phyloP scores from a whole-genome alignment of 2,888 invertebrate species.

The Megastigmus dorsalis region DNA sequence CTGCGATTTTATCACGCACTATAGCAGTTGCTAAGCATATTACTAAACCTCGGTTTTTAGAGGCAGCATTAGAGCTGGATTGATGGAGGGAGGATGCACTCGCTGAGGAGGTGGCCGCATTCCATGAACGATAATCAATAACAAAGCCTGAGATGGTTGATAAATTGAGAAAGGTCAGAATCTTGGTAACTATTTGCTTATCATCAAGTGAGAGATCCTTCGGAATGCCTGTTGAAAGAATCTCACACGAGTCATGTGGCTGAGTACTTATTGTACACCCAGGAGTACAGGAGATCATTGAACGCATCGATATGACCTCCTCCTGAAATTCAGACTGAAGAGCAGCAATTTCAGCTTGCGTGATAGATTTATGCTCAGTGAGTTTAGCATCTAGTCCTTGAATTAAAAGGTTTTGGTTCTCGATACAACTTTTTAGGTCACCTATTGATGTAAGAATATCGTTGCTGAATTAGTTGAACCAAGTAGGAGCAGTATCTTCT shows the following conservation, averaged over 20 bases:
- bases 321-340: not conserved
- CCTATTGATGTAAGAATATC: not conserved
- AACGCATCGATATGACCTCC: not conserved
- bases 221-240: not conserved
- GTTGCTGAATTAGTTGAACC: not conserved
- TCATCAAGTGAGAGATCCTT: not conserved
- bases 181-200: not conserved
- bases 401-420: not conserved
- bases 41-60: not conserved
- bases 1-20: not conserved
- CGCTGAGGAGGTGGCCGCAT: not conserved
- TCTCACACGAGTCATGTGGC: not conserved
- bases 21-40: not conserved
- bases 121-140: not conserved
- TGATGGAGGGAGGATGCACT: not conserved
- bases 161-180: not conserved
- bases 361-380: not conserved
- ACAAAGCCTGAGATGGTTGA: not conserved
- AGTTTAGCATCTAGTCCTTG: not conserved
- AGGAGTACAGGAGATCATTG: not conserved
- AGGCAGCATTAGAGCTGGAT: not conserved
- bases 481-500: not conserved
- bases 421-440: not conserved
- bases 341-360: not conserved
- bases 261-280: not conserved